Evolutionary conservation across 2,797 vertebrate genomes (phyloP), one percentile per base, ranked within the genome.

Genomic region (Pseudomugil tenellus): DNA sequence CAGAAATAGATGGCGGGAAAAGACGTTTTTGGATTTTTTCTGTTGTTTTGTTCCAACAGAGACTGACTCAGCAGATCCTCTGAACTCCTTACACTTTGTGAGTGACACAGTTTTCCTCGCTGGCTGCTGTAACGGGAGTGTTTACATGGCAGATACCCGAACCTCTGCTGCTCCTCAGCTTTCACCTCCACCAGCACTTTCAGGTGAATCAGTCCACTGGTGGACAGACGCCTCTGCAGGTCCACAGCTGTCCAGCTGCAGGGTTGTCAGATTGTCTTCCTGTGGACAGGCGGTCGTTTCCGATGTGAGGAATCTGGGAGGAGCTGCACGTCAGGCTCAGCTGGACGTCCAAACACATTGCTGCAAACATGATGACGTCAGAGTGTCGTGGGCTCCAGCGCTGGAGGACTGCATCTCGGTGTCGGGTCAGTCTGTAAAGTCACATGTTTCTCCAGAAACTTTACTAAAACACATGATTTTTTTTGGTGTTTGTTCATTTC

Each of bases 341-440:
- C 91, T 94, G 64, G 77, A 73, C 0, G n/a, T 92, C 31, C 75
- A 86, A n/a, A 49, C 54, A 0, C 56, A 74, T 0, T 12, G 19
- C 31, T 26, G 74, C 0, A 17, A 23, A 2, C 63, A 41, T 0
- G 89, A 92, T 1, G 86, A 94, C 43, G 87, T 96, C 74, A 83
- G 49, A 0, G 67, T 96, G 81, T 94, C 90, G 0, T 98, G 96
- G 95, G 95, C 98, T 26, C 97, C 97, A 0, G 77, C 70, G 37
- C 88, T 97, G 57, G 74, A 86, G 7, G 77, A 79, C 41, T 93
- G 85, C 59, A 28, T 99, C 8, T 92, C 96, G 0, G 55, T 97
- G 23, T 98, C 97, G 72, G 97, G 97, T 99, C 69, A n/a, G 87
- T 59, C 29, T 28, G 17, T 41, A 19, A 41, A 41, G 35, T 13